Percentiles rank a stretch among this genome's conserved stretches.
These are phyloP conservation scores for Pristionchus mayeri DNA, from an alignment of 2,888 invertebrate species.

Conservation along the genomic window DNA sequence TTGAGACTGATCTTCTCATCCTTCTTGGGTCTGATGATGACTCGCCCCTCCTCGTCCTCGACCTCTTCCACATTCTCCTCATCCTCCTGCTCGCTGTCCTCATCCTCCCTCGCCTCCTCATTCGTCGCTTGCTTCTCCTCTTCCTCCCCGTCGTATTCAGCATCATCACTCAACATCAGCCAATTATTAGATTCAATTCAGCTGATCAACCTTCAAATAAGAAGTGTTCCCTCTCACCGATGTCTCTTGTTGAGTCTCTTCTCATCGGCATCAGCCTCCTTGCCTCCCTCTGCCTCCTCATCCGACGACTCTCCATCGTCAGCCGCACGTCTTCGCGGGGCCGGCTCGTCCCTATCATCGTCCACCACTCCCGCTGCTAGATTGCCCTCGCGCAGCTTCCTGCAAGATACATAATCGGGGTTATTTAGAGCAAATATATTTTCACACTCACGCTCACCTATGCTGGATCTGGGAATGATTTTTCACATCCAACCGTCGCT, in stretches of 20 bases:
- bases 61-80: conserved; percentile 81
- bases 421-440: too few species aligned
- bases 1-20: conserved; percentile 35
- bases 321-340: neutral
- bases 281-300: conserved; percentile 71
- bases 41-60: conserved; percentile 78
- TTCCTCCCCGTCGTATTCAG: conserved; percentile 75
- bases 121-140: conserved; percentile 58
- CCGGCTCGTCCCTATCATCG: neutral
- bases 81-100: conserved; percentile 79
- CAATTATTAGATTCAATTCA: too few species aligned
- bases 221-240: conserved; percentile 49
- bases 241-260: conserved; percentile 70
- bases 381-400: conserved; percentile 50
- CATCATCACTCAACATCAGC: conserved; percentile 64
- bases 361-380: conserved; percentile 39
- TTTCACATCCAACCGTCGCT: conserved; percentile 57
- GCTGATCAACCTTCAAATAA: too few species aligned
- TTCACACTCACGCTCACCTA: conserved; percentile 46
- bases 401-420: neutral
- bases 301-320: conserved; percentile 68
- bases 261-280: conserved; percentile 73
- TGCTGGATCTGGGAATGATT: conserved; percentile 61
- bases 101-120: conserved; percentile 72
- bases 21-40: neutral